A percentile compares a stretch with the other conserved stretches of the same genome.
These are phyloP conservation scores for Cynodonichthys magdalenae DNA, from an alignment of 2,797 vertebrate species.

Conservation along the genomic window DNA sequence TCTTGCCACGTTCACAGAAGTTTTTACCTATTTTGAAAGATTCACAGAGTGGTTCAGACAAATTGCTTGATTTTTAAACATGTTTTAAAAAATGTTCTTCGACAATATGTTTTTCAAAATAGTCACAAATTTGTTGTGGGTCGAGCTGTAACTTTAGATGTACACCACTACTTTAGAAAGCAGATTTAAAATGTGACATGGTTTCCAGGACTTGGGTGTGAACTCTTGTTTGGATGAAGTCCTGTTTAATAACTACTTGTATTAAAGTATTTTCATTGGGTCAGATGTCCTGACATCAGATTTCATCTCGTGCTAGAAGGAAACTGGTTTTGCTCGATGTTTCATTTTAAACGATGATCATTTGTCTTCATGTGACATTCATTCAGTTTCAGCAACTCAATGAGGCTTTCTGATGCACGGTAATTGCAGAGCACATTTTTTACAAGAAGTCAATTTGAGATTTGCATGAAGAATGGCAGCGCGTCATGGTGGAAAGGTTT, in stretches of 20 bases:
- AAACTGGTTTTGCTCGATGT: slow-evolving; percentile 33
- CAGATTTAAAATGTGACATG: slow-evolving; percentile 29
- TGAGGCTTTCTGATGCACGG: slow-evolving; percentile 63
- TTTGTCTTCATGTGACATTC: slow-evolving; percentile 69
- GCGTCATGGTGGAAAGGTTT: slow-evolving; percentile 64
- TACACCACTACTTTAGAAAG: slow-evolving; percentile 21
- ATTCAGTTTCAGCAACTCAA: slow-evolving; percentile 61
- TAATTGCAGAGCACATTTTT: slow-evolving; percentile 76
- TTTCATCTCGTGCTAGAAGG: slow-evolving; percentile 15
- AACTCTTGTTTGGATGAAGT: slow-evolving; percentile 38
- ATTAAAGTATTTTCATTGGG: slow-evolving; percentile 25
- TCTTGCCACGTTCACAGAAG: too few species aligned
- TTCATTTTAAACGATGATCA: slow-evolving; percentile 52
- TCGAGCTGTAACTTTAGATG: too few species aligned
- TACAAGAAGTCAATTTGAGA: slow-evolving; percentile 76
- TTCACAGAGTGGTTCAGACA: too few species aligned
- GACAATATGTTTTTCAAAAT: too few species aligned
- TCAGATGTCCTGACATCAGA: slow-evolving; percentile 19
- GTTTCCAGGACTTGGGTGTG: slow-evolving; percentile 38
- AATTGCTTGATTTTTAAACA: too few species aligned
- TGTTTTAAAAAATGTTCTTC: too few species aligned
- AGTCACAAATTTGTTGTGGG: too few species aligned
- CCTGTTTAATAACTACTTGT: slow-evolving; percentile 14
- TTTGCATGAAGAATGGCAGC: slow-evolving; percentile 70
- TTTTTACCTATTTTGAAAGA: too few species aligned